These are phyloP conservation scores for Panthera leo DNA, from an alignment of 2,113 vertebrate genomes.

Conservation along the genomic window DNA sequence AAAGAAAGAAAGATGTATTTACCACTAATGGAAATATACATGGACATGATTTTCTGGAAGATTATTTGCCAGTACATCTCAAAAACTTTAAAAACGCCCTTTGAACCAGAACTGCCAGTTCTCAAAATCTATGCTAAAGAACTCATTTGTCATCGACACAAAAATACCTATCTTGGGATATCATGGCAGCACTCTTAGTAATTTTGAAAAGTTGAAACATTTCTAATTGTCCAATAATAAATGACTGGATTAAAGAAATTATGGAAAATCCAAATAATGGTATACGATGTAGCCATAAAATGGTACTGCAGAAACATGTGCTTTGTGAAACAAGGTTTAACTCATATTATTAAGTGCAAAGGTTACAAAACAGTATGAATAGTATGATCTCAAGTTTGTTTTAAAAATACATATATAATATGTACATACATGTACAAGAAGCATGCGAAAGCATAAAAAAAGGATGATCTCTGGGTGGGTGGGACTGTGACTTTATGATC, in stretches of 20 bases:
- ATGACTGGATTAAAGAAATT: constrained; percentile 1
- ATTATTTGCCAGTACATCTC: background rate
- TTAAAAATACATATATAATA: background rate
- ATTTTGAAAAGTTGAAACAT: background rate
- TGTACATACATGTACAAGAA: background rate
- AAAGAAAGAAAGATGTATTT: background rate
- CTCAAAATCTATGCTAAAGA: background rate
- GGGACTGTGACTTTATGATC: background rate
- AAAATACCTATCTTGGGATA: background rate
- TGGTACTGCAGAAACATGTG: background rate
- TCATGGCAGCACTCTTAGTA: background rate
- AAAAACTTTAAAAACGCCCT: background rate
- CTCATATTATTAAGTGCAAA: background rate
- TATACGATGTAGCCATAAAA: background rate
- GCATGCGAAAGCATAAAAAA: background rate
- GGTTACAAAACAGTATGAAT: background rate
- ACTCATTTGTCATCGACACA: constrained; percentile 23
- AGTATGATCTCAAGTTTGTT: constrained; percentile 18
- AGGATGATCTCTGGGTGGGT: background rate
- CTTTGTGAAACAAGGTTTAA: background rate
- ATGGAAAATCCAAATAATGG: constrained; percentile 1
- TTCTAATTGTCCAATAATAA: background rate
- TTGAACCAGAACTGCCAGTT: background rate
- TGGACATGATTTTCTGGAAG: background rate
- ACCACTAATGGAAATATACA: background rate